A percentile compares a stretch with the other conserved stretches of the same genome.
Evolutionary conservation across 2,888 invertebrate genomes (phyloP).

Genomic region (Merodon equestris): DNA sequence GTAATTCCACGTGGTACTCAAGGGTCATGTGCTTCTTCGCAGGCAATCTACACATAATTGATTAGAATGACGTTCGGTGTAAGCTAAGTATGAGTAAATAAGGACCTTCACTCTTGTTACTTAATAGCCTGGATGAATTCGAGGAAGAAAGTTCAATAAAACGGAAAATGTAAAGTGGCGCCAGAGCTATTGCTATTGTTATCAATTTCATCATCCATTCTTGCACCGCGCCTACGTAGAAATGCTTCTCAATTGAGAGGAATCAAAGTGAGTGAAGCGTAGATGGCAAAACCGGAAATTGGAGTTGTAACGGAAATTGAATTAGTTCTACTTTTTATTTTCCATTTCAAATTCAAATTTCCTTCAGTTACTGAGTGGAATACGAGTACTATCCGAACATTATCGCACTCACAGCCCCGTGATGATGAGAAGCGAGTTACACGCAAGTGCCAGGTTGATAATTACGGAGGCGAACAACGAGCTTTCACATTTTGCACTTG

Average conservation of each 20-base stretch:
- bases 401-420: too few species aligned
- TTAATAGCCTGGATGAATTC: too few species aligned
- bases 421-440: conserved; percentile 35
- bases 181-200: too few species aligned
- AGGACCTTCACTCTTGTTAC: conserved; percentile 16
- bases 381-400: too few species aligned
- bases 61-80: conserved; percentile 15
- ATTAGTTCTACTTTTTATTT: conserved; percentile 10
- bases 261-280: too few species aligned
- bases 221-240: too few species aligned
- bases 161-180: conserved; percentile 19
- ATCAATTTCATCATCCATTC: too few species aligned
- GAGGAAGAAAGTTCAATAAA: conserved; percentile 18
- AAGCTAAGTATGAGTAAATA: conserved; percentile 24
- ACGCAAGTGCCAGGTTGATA: conserved; percentile 57
- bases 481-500: conserved; percentile 56
- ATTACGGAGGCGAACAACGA: conserved; percentile 43
- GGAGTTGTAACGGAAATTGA: conserved; percentile 45
- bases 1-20: conserved; percentile 57
- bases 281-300: conserved; percentile 47
- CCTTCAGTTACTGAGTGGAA: too few species aligned
- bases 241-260: too few species aligned
- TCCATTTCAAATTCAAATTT: conserved; percentile 2
- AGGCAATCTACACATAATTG: conserved; percentile 9
- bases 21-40: conserved; percentile 37